These are phyloP conservation scores for Calliopsis andreniformis DNA, from an alignment of 1,140 invertebrate genomes.

Conservation along the genomic window DNA sequence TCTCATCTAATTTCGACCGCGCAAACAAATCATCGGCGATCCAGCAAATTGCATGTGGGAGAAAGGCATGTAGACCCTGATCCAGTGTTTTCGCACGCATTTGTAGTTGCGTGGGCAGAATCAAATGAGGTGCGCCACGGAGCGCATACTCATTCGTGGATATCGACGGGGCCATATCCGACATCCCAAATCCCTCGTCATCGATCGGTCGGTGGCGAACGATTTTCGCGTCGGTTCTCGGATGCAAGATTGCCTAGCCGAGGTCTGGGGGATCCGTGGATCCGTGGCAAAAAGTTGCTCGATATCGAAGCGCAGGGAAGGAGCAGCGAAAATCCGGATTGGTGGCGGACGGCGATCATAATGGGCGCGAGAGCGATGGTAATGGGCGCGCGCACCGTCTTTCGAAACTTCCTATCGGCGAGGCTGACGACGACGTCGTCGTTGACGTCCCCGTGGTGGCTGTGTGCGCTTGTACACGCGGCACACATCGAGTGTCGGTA, in stretches of 20 bases:
- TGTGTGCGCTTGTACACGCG: background rate
- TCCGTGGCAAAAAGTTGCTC: constrained; percentile 33
- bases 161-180: too few relatives aligned
- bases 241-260: constrained; percentile 9
- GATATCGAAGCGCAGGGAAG: constrained; percentile 29
- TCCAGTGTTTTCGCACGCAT: too few relatives aligned
- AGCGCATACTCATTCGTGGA: too few relatives aligned
- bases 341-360: constrained; percentile 53
- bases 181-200: background rate
- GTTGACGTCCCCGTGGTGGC: background rate
- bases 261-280: background rate
- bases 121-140: too few relatives aligned
- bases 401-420: constrained; percentile 53
- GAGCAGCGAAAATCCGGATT: constrained; percentile 52
- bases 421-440: constrained; percentile 10
- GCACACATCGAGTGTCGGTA: constrained; percentile 50
- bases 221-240: background rate
- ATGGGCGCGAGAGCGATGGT: constrained; percentile 52
- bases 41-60: too few relatives aligned
- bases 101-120: too few relatives aligned
- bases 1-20: too few relatives aligned
- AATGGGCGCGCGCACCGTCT: constrained; percentile 57
- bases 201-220: background rate
- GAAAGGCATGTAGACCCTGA: too few relatives aligned
- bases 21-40: too few relatives aligned